Conservation (phyloP, 35 echinoderm and acorn worm genomes). For the Nesometra sesokonis region DNA sequence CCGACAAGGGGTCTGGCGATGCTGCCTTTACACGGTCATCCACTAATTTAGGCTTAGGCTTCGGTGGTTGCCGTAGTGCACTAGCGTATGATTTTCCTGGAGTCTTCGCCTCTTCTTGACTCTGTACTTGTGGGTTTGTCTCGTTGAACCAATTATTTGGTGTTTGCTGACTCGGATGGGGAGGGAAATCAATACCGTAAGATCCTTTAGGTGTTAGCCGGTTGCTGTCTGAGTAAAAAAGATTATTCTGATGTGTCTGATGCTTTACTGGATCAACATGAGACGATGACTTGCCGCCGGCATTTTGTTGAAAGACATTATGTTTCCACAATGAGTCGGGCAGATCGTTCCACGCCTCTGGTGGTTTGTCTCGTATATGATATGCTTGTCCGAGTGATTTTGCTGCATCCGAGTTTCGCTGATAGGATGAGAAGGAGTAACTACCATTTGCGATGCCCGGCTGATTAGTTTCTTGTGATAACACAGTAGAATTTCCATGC, state of each 20-base stretch:
- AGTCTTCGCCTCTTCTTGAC: constrained; percentile 25
- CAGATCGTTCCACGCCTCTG: not conserved
- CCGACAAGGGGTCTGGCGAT: constrained; percentile 80
- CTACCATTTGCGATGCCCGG: not conserved
- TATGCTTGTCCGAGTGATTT: not conserved
- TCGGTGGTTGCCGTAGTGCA: constrained; percentile 70
- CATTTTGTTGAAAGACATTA: not conserved
- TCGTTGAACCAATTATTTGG: not conserved
- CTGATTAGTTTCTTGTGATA: not conserved
- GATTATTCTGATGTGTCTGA: not conserved
- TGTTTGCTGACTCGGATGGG: not conserved
- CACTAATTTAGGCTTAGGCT: constrained; percentile 52
- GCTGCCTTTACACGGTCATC: constrained; percentile 67
- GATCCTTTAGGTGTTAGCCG: not conserved
- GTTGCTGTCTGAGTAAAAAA: not conserved
- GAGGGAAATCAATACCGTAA: not conserved
- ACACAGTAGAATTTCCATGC: too few relatives aligned
- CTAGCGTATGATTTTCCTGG: constrained; percentile 83
- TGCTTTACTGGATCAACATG: not conserved
- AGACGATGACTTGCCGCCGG: not conserved
- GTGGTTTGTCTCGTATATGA: not conserved
- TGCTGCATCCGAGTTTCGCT: not conserved
- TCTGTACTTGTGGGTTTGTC: not conserved
- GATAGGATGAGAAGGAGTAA: not conserved
- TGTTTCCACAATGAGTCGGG: not conserved